Base-by-base conservation (phyloP, 2,113 vertebrate genomes). In the Coptodon rendalli region DNA sequence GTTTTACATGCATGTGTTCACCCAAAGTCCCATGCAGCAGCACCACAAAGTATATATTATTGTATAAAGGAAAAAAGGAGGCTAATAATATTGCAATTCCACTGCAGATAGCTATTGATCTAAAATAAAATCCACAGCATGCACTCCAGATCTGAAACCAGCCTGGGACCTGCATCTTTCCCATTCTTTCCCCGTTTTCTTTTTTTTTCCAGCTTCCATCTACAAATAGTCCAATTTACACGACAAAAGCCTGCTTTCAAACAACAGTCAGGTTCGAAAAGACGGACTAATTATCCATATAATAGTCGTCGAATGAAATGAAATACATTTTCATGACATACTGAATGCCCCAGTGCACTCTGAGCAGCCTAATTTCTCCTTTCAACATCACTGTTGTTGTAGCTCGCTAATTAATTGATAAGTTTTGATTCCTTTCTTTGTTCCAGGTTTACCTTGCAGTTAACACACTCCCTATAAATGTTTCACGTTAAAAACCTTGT, bases 71-170 rank as follows among this genome's bases (percentile, higher is more conserved):
- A 61, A 48, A 48, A 61, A 82, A 36, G 71, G 88, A 88, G 22
- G 89, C 86, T 82, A 88, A 92, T 89, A 86, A 89, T 78, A 24
- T 82, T 43, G 80, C 56, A 31, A 2, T 78, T 80, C 71, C 7
- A 50, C 76, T 31, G 22, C 16, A 48, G 84, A 90, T 61, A 78
- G 87, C 82, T 89, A 92, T 93, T 87, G 78, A 90, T 50, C 48
- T 59, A 22, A 8, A 84, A 54, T 59, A 53, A 76, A 80, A 78
- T 80, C 45, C 76, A 27, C 27, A 34, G n/a, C 24, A 22, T 9
- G 54, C 43, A 24, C 8, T 43, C 6, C 10, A 83, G 4, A 29
- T 73, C 40, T 53, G 68, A 43, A 45, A 22, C 22, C 3, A 4
- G 13, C 11, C 22, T 9, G 7, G 27, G 17, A 73, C 56, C n/a